phyloP scores from a whole-genome alignment of 2,113 vertebrate species.

The Eidolon helvum region DNA sequence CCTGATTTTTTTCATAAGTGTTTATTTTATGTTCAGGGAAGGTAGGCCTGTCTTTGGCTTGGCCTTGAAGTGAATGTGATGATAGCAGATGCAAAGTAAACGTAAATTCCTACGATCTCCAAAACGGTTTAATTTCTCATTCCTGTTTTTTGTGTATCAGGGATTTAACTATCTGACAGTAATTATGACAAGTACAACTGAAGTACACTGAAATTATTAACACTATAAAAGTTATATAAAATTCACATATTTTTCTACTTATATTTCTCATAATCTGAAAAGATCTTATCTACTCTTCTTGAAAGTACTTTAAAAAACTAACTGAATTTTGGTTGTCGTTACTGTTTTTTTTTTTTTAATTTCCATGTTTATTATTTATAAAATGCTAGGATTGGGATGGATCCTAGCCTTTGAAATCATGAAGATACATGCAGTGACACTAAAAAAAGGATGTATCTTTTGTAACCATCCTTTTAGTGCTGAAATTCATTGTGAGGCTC shows the following conservation, averaged over 20 bases:
- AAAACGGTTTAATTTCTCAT: neutral
- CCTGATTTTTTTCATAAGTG: neutral
- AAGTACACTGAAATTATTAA: neutral
- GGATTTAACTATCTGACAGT: neutral
- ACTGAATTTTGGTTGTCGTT: neutral
- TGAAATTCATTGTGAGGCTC: neutral
- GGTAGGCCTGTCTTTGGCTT: neutral
- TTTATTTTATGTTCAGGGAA: constrained; percentile 32
- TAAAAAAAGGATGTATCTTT: neutral
- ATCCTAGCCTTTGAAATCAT: constrained; percentile 30
- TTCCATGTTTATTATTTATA: neutral
- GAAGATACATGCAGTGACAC: neutral
- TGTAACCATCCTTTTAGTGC: neutral
- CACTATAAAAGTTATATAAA: neutral
- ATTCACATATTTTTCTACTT: neutral
- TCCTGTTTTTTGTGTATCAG: neutral
- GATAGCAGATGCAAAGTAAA: neutral
- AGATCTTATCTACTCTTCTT: neutral
- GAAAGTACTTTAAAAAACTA: constrained; percentile 11
- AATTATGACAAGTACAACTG: neutral
- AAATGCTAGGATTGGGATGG: neutral
- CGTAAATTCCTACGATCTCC: neutral
- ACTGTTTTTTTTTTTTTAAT: neutral
- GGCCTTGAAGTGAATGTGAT: constrained; percentile 26
- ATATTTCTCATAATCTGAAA: constrained; percentile 19